These are phyloP conservation scores for Dolichopus griseipennis DNA, from an alignment of 2,888 invertebrate species.

Conservation along the genomic window DNA sequence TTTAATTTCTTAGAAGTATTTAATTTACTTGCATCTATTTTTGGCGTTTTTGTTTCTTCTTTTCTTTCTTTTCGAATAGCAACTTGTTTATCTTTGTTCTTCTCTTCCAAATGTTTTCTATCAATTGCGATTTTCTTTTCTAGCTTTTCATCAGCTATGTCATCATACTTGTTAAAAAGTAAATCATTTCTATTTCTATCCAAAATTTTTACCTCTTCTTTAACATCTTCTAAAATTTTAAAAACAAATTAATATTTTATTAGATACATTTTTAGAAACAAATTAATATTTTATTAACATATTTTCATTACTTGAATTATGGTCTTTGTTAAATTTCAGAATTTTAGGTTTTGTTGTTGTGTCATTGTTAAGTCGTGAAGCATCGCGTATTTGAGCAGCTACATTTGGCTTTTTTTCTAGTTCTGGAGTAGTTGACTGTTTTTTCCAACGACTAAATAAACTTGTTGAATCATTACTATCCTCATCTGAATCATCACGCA, in stretches of 20 bases:
- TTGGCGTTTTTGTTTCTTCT: background rate
- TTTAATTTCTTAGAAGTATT: background rate
- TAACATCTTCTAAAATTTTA: background rate
- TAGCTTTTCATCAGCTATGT: constrained; percentile 41
- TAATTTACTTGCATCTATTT: background rate
- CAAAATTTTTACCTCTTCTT: constrained; percentile 18
- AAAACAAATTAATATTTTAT: no score
- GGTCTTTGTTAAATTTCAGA: background rate
- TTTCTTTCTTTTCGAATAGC: constrained; percentile 18
- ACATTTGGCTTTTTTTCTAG: constrained; percentile 22
- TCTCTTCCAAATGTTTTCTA: constrained; percentile 28
- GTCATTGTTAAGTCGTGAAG: constrained; percentile 24
- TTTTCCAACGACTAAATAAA: constrained; percentile 39
- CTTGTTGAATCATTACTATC: constrained; percentile 35
- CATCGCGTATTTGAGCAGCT: constrained; percentile 48
- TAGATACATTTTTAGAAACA: no score
- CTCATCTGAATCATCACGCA: constrained; percentile 50
- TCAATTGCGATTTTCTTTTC: constrained; percentile 38
- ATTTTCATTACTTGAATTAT: background rate
- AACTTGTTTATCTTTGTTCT: constrained; percentile 21
- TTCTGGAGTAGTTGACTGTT: constrained; percentile 16
- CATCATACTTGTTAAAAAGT: constrained; percentile 46
- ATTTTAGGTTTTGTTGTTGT: constrained; percentile 13
- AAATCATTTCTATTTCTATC: constrained; percentile 43
- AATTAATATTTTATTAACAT: no score